Evolutionary conservation across 2,113 vertebrate genomes (phyloP), one percentile per base, ranked within the genome.

Genomic region (Chaetodon auriga): DNA sequence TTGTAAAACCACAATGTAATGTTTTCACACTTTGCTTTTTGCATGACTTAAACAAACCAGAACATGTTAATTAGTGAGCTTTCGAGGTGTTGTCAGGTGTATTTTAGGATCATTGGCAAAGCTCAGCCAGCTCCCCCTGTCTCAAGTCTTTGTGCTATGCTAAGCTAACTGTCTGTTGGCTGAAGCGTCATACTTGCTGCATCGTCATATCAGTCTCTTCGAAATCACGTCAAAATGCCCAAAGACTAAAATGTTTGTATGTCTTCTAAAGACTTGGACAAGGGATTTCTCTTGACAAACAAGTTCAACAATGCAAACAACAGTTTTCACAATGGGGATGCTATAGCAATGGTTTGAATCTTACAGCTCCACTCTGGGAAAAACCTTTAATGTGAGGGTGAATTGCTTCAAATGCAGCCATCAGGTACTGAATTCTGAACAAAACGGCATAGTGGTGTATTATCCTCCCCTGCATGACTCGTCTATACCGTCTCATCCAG

Each of bases 401-500:
- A 45, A 45, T 45, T 45, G 43, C 10, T 45, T 11, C 8, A 45
- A 45, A 45, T 45, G 43, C 10, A 45, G 5, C 38, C 2, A 41
- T 41, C 38, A 41, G 38, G 9, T 10, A 11, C 43, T 45, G 43
- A 45, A 45, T 45, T 12, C 8, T 45, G 43, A 45, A 45, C 43
- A 45, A 45, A 45, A 45, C 43, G 8, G 8, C 45, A 18, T 25
- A 13, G 16, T 63, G 54, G 10, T 12, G 45, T 61, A 48, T 61
- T 30, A 49, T 58, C 62, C 46, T 45, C 64, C 8, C 2, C 21
- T 41, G 19, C 57, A 68, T 45, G 2, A 57, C 62, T 61, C 23
- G 75, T 61, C 45, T 46, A 30, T 30, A 55, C 75, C 25, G 72
- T 87, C 79, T 87, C 54, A 53, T 71, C 57, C 78, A 80, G 74